These are phyloP conservation scores for Philopotamus ludificatus DNA, from an alignment of 1,140 invertebrate species.

Conservation along the genomic window DNA sequence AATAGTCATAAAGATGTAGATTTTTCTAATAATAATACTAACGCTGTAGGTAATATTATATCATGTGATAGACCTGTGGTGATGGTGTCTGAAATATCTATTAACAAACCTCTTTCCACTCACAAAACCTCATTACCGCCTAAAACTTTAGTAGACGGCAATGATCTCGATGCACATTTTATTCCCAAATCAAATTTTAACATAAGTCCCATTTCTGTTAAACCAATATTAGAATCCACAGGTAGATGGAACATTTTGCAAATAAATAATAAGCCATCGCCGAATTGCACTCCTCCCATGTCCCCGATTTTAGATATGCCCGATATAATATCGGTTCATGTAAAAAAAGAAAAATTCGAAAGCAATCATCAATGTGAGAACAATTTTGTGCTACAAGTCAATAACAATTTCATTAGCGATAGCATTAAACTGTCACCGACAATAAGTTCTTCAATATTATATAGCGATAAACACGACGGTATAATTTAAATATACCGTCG, in stretches of 20 bases:
- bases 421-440: slow-evolving; percentile 36
- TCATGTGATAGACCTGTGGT: slow-evolving; percentile 51
- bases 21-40: slow-evolving; percentile 25
- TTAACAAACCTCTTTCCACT: slow-evolving; percentile 45
- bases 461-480: no score
- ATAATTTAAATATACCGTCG: no score
- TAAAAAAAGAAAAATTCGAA: slow-evolving; percentile 32
- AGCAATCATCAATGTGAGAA: slow-evolving; percentile 27
- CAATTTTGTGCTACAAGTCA: slow-evolving; percentile 32
- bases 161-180: slow-evolving; percentile 9
- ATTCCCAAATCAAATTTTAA: slow-evolving; percentile 14
- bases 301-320: slow-evolving; percentile 33
- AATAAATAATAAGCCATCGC: slow-evolving; percentile 36
- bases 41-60: slow-evolving; percentile 15
- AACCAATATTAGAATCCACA: slow-evolving; percentile 35
- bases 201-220: slow-evolving; percentile 31
- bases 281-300: slow-evolving; percentile 14
- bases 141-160: slow-evolving; percentile 22
- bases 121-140: slow-evolving; percentile 49
- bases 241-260: slow-evolving; percentile 39
- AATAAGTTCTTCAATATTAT: slow-evolving; percentile 49
- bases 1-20: slow-evolving; percentile 41
- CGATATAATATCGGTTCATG: slow-evolving; percentile 29
- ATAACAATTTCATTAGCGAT: slow-evolving; percentile 20
- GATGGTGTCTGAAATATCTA: slow-evolving; percentile 57